Percentiles rank a stretch among this genome's conserved stretches.
Evolutionary conservation across 1,140 invertebrate species (phyloP).

Genomic region (Drosophila novamexicana): DNA sequence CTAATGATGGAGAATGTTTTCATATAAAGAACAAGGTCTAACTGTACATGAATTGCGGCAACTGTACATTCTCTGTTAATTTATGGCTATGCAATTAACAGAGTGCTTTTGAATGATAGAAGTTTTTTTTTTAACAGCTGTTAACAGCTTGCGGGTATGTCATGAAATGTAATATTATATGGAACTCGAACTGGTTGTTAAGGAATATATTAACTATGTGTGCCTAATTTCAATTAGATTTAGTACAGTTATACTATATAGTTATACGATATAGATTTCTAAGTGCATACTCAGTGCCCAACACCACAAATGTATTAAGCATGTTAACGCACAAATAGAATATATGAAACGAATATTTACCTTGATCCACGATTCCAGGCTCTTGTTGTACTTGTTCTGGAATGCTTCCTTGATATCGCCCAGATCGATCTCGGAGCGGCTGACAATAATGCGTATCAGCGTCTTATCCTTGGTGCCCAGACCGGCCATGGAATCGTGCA

Average conservation of each 20-base stretch:
- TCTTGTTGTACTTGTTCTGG: slow-evolving; percentile 93
- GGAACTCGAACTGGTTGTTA: background rate
- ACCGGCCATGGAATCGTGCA: slow-evolving; percentile 95
- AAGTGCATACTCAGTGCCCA: slow-evolving; percentile 19
- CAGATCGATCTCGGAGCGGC: slow-evolving; percentile 96
- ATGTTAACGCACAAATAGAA: slow-evolving; percentile 7
- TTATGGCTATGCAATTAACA: slow-evolving; percentile 5
- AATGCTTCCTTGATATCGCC: slow-evolving; percentile 96
- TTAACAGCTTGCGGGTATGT: slow-evolving; percentile 12
- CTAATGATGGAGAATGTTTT: background rate
- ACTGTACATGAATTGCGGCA: background rate
- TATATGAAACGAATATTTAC: slow-evolving; percentile 86
- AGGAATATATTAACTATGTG: background rate
- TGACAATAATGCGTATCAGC: slow-evolving; percentile 94
- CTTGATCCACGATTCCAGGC: slow-evolving; percentile 92
- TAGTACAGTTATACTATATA: background rate
- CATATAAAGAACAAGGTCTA: background rate
- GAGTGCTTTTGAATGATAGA: background rate
- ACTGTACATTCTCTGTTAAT: slow-evolving; percentile 13
- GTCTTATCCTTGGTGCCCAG: slow-evolving; percentile 95
- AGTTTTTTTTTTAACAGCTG: slow-evolving; percentile 18
- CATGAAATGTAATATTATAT: background rate
- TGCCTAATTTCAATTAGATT: too few relatives aligned
- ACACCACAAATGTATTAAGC: slow-evolving; percentile 13
- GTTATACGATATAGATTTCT: background rate